phyloP scores from a whole-genome alignment of 2,113 vertebrate species.

The Cervus canadensis region DNA sequence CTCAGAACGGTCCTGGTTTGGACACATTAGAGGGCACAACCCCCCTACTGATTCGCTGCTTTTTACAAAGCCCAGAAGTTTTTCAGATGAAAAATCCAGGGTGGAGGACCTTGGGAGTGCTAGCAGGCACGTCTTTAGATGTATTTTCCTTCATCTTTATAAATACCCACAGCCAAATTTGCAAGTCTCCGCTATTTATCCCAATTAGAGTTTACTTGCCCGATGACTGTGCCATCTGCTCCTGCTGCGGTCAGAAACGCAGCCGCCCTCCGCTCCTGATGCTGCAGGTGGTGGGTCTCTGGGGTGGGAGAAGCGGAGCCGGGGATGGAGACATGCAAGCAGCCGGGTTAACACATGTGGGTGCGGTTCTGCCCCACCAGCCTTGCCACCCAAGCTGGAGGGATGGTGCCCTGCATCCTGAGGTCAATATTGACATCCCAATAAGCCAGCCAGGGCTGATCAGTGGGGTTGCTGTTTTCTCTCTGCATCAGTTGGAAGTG shows the following conservation, averaged over 20 bases:
- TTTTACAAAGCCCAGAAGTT: accelerated
- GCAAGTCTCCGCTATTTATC: neutral
- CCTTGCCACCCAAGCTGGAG: neutral
- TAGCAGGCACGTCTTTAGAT: neutral
- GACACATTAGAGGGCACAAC: neutral
- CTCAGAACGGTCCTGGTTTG: neutral
- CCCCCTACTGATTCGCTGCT: accelerated
- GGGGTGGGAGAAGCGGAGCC: accelerated
- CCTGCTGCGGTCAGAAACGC: accelerated
- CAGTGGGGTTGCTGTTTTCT: accelerated
- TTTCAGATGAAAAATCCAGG: neutral
- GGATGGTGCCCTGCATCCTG: neutral
- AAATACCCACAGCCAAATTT: neutral
- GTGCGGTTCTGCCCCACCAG: accelerated
- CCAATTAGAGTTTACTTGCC: neutral
- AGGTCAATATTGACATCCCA: neutral
- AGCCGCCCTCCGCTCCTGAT: too few species aligned
- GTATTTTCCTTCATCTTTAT: neutral
- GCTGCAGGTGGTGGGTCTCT: neutral
- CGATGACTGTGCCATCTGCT: neutral
- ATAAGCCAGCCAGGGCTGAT: neutral
- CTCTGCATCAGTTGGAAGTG: neutral
- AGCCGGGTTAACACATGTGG: neutral
- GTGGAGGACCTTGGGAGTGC: accelerated
- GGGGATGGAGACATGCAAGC: neutral